Conservation (phyloP, 2,113 vertebrate genomes). For the Tinamus guttatus region DNA sequence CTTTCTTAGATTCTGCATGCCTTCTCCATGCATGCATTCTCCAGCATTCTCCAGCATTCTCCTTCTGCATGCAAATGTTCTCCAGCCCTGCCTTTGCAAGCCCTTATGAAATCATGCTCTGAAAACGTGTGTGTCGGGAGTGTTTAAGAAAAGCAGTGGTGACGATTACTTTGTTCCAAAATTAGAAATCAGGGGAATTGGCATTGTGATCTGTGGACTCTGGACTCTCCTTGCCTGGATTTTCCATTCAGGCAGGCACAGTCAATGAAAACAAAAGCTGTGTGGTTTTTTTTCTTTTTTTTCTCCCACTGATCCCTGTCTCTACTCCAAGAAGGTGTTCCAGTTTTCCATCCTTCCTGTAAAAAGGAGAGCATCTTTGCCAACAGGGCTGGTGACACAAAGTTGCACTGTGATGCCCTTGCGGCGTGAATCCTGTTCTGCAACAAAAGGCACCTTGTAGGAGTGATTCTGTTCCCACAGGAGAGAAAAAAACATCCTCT, state of each 20-base stretch:
- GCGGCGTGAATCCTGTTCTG: not conserved
- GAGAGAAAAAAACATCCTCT: not conserved
- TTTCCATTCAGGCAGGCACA: slow-evolving; percentile 46
- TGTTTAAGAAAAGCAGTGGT: not conserved
- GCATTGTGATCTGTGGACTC: not conserved
- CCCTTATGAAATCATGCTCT: slow-evolving; percentile 23
- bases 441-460: not conserved
- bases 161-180: slow-evolving; percentile 46
- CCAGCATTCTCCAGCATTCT: too few species aligned
- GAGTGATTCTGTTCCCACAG: not conserved
- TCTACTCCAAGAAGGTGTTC: not conserved
- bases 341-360: slow-evolving; percentile 44
- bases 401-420: not conserved
- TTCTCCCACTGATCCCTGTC: slow-evolving; percentile 32
- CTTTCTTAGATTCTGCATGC: not conserved
- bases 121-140: not conserved
- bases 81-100: not conserved
- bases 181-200: slow-evolving; percentile 44
- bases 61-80: not conserved
- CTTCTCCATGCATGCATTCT: too few species aligned
- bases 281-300: not conserved
- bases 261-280: slow-evolving; percentile 37
- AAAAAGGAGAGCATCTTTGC: not conserved
- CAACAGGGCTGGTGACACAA: not conserved
- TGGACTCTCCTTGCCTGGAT: slow-evolving; percentile 44